Evolutionary conservation across 2,797 vertebrate genomes (phyloP), one percentile per base, ranked within the genome.

Genomic region (Odontamblyopus rebecca): DNA sequence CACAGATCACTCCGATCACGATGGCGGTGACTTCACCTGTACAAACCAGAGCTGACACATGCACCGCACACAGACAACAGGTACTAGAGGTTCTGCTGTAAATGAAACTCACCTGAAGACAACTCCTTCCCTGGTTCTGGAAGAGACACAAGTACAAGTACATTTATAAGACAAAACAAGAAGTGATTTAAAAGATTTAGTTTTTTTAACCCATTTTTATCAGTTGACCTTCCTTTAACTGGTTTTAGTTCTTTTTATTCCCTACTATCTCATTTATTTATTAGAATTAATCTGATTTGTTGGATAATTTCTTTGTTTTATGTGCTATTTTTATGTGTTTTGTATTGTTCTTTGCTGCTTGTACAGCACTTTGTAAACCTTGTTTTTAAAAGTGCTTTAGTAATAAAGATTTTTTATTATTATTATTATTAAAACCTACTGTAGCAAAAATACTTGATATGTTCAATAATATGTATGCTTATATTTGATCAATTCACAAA

Each of bases 1-100:
- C 94, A 61, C 92, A 94, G 83, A 94, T 88, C 72, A 91, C 84
- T 18, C 94, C 94, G 0, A 93, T 85, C 48, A 94, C 92, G 29
- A 95, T 89, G 8, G 94, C 92, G 56, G 91, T 87, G 69, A 95
- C 92, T 86, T 95, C 92, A 76, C 93, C 94, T 95, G 78, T 19
- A 64, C 9, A 19, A 0, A 11, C 29, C 68, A 23, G 41, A 44
- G 41, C 13, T 48, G 4, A 65, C 7, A 29, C 70, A 7, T 7
- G 7, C n/a, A 54, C 19, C 3, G 9, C 51, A 54, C 19, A 54
- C 53, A 57, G 53, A 4, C 0, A 57, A 1, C 0, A 57, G 9
- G 23, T 5, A 57, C 13, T 1, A 26, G 3, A 51, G 27, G 54
- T 50, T 15, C 12, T 26, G 0, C 8, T 32, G 6, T 6, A 15